phyloP scores from a whole-genome alignment of 1,140 invertebrate species.

The Neodiprion fabricii region DNA sequence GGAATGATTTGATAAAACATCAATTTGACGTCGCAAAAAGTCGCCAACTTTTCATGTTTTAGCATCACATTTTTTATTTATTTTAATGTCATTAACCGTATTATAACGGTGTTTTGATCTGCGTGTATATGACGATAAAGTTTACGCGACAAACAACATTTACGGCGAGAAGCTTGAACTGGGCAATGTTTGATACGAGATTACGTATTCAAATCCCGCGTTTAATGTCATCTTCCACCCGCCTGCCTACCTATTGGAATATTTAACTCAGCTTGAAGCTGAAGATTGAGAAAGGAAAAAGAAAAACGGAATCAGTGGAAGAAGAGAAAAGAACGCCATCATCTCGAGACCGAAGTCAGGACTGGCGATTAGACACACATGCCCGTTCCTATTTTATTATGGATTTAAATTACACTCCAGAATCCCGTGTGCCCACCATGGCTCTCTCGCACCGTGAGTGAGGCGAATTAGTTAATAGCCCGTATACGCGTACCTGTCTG shows the following conservation, averaged over 20 bases:
- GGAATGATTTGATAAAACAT: too few relatives aligned
- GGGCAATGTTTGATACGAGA: not conserved
- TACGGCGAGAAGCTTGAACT: too few relatives aligned
- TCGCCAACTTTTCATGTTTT: too few relatives aligned
- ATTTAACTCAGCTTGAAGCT: not conserved
- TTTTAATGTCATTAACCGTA: too few relatives aligned
- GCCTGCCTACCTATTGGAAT: not conserved
- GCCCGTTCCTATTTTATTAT: constrained; percentile 10
- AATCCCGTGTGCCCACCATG: not conserved
- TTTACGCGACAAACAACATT: too few relatives aligned
- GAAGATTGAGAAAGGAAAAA: not conserved
- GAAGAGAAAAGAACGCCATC: not conserved
- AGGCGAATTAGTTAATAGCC: constrained; percentile 2
- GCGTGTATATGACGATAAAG: too few relatives aligned
- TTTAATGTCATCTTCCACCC: not conserved
- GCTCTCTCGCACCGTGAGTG: not conserved
- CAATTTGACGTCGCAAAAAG: too few relatives aligned
- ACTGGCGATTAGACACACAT: constrained; percentile 1
- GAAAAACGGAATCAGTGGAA: not conserved
- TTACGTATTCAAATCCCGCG: not conserved
- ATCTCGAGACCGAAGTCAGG: not conserved
- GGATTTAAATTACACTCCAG: constrained; percentile 10
- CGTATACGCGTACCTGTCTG: not conserved
- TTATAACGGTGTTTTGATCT: too few relatives aligned
- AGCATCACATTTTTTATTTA: too few relatives aligned